Conservation (phyloP, 2,113 vertebrate species). For the Dicerorhinus sumatrensis region DNA sequence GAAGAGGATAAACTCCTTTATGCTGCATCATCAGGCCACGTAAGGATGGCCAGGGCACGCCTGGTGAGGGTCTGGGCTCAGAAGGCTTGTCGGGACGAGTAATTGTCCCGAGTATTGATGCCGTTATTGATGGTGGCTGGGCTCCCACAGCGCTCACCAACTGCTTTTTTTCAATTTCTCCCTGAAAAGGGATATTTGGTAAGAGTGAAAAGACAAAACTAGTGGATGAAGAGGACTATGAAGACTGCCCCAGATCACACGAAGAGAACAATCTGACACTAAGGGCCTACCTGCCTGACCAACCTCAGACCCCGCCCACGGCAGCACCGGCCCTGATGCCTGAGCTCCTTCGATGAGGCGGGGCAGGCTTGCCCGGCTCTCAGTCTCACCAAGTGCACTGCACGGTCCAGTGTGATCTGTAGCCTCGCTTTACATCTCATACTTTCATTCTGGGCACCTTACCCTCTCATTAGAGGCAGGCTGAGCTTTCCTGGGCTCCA, state of each 20-base stretch:
- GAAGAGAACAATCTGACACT: not conserved
- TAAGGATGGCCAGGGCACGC: not conserved
- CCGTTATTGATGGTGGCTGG: not conserved
- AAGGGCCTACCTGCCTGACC: rapidly evolving
- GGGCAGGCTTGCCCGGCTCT: rapidly evolving
- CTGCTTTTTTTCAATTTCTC: not conserved
- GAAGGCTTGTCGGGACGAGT: not conserved
- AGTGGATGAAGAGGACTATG: not conserved
- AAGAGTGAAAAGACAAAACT: not conserved
- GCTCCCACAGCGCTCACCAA: not conserved
- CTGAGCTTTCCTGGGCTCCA: not conserved
- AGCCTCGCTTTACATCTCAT: not conserved
- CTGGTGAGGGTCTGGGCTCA: not conserved
- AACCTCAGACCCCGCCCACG: not conserved
- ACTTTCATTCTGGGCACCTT: not conserved
- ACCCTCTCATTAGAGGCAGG: not conserved
- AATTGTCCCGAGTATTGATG: not conserved
- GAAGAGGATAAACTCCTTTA: not conserved
- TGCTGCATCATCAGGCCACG: not conserved
- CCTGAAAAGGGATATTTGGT: not conserved
- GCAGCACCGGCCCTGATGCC: not conserved
- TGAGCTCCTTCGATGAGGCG: not conserved
- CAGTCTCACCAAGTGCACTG: no score
- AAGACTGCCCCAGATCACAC: not conserved
- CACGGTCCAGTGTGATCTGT: rapidly evolving